Evolutionary conservation across 2,888 invertebrate genomes (phyloP).

Genomic region (Harpalus rubripes): DNA sequence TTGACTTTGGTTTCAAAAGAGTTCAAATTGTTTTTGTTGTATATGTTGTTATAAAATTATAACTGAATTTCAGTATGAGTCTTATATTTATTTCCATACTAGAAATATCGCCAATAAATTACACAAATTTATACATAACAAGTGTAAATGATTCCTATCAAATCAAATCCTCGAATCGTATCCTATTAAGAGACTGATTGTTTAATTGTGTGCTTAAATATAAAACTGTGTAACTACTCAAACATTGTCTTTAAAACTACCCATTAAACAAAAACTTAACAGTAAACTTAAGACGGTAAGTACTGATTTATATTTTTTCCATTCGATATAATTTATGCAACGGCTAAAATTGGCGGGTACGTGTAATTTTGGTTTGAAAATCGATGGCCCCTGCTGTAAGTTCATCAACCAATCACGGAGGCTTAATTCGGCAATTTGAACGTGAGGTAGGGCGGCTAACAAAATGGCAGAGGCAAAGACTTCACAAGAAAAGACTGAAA

Average conservation of each 20-base stretch:
- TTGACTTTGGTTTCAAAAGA: slow-evolving; percentile 50
- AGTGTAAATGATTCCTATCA: slow-evolving; percentile 34
- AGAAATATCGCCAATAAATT: slow-evolving; percentile 54
- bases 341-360: slow-evolving; percentile 59
- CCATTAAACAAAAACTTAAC: not conserved
- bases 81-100: slow-evolving; percentile 63
- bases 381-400: not conserved
- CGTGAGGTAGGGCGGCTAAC: slow-evolving; percentile 63
- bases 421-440: slow-evolving; percentile 65
- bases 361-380: slow-evolving; percentile 54
- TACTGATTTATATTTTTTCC: not conserved
- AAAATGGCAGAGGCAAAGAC: slow-evolving; percentile 66
- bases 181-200: slow-evolving; percentile 9
- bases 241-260: slow-evolving; percentile 16
- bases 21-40: slow-evolving; percentile 65
- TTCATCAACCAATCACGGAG: slow-evolving; percentile 55
- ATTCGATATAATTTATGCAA: slow-evolving; percentile 39
- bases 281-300: too few relatives aligned
- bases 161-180: slow-evolving; percentile 38
- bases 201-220: slow-evolving; percentile 36
- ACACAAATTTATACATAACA: slow-evolving; percentile 48
- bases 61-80: slow-evolving; percentile 55
- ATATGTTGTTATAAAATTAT: slow-evolving; percentile 63
- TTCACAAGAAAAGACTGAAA: slow-evolving; percentile 65
- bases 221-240: slow-evolving; percentile 11